phyloP scores from a whole-genome alignment of 2,113 vertebrate species.

The Seriola aureovittata region DNA sequence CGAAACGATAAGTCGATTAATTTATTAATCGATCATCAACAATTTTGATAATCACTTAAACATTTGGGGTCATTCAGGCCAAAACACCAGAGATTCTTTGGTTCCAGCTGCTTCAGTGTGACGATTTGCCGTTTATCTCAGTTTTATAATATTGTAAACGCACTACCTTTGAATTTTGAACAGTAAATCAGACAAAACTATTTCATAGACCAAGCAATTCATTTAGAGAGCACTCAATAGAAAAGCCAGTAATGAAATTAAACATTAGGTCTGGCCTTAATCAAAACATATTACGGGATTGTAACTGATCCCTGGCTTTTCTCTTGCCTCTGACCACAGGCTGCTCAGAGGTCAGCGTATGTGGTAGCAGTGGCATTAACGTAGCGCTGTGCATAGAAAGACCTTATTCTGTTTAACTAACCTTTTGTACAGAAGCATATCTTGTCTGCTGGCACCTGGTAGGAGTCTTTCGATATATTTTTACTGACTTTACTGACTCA shows the following conservation, averaged over 20 bases:
- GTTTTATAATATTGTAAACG: not conserved
- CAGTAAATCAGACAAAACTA: not conserved
- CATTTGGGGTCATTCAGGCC: not conserved
- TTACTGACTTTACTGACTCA: no score
- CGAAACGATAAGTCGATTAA: not conserved
- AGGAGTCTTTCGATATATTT: not conserved
- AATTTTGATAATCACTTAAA: not conserved
- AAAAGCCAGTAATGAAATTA: not conserved
- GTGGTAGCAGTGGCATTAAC: not conserved
- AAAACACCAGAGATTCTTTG: not conserved
- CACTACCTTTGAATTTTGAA: not conserved
- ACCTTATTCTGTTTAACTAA: not conserved
- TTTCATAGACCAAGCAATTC: not conserved
- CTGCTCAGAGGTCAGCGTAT: not conserved
- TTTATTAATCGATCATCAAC: not conserved
- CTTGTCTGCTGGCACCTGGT: no score
- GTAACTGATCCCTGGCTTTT: not conserved
- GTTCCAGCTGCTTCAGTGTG: not conserved
- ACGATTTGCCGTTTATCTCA: not conserved
- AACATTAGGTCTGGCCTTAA: not conserved
- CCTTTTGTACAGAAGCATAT: no score
- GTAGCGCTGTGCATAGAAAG: not conserved
- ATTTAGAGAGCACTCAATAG: not conserved
- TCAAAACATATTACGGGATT: not conserved
- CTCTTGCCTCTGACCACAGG: not conserved